Conservation (phyloP, 1,140 invertebrate species). For the Tigriopus japonicus region DNA sequence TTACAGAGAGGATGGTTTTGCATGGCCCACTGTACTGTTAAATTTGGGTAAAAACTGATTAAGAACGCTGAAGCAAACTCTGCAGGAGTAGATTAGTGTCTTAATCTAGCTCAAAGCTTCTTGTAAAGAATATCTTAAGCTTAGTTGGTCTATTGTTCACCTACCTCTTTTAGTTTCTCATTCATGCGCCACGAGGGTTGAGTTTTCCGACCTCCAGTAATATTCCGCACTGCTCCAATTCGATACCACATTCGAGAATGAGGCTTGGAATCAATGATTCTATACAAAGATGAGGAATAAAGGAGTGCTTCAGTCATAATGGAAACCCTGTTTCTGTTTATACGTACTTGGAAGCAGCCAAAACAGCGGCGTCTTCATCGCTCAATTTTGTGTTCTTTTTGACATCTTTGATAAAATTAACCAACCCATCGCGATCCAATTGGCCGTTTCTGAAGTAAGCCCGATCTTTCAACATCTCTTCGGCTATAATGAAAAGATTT, state of each 20-base stretch:
- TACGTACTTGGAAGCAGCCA: conserved; percentile 34
- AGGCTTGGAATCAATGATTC: conserved; percentile 30
- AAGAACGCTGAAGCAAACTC: no score
- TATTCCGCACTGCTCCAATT: conserved; percentile 34
- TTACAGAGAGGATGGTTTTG: no score
- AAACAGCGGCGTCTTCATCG: conserved; percentile 36
- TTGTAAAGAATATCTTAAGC: no score
- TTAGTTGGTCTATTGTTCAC: not conserved
- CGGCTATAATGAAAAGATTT: conserved; percentile 21
- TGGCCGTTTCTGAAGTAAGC: conserved; percentile 29
- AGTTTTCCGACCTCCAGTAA: conserved; percentile 34
- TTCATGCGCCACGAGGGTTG: conserved; percentile 23
- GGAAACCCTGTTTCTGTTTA: no score
- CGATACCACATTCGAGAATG: conserved; percentile 39
- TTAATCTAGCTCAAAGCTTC: no score
- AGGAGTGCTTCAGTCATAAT: not conserved
- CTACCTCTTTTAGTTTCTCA: conserved; percentile 26
- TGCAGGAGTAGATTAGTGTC: no score
- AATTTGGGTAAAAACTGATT: no score
- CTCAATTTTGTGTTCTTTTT: conserved; percentile 34
- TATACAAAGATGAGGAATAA: not conserved
- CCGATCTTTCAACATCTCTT: conserved; percentile 23
- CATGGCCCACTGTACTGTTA: no score
- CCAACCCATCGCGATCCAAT: conserved; percentile 29
- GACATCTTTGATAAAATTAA: conserved; percentile 34